These are phyloP conservation scores for Bergia puertoricense DNA, from an alignment of 92 coral and sea anemone genomes.

Conservation along the genomic window DNA sequence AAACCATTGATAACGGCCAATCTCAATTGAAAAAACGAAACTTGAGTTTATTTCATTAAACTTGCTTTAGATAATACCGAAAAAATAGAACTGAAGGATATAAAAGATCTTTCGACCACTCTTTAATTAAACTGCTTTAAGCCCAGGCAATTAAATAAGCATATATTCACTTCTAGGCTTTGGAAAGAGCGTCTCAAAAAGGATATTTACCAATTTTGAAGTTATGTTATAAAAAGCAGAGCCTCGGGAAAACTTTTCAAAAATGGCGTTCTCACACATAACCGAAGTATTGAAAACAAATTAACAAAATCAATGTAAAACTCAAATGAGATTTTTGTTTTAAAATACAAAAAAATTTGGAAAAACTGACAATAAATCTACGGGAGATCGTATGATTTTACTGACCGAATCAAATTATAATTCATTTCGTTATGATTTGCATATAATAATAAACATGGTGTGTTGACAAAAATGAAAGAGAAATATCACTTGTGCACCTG, in stretches of 20 bases:
- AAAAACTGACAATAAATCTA: neutral
- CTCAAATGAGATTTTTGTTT: neutral
- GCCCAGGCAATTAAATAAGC: neutral
- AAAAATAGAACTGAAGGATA: neutral
- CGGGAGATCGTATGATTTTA: slow-evolving; percentile 14
- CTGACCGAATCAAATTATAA: neutral
- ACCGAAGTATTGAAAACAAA: neutral
- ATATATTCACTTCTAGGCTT: neutral
- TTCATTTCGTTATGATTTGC: slow-evolving; percentile 11
- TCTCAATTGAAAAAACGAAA: neutral
- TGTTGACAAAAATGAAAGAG: slow-evolving; percentile 23
- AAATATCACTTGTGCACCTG: neutral
- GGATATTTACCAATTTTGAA: neutral
- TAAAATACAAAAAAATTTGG: neutral
- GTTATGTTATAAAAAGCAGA: neutral
- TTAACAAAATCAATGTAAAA: neutral
- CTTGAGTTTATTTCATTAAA: neutral
- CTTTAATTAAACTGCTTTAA: slow-evolving; percentile 24
- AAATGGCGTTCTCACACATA: too few relatives aligned
- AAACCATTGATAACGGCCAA: neutral
- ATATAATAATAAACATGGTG: neutral
- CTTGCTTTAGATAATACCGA: neutral
- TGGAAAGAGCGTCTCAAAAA: neutral
- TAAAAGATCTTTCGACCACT: neutral
- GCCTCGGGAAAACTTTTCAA: neutral